Conservation (phyloP, 2,113 vertebrate genomes). For the Chinchilla lanigera region DNA sequence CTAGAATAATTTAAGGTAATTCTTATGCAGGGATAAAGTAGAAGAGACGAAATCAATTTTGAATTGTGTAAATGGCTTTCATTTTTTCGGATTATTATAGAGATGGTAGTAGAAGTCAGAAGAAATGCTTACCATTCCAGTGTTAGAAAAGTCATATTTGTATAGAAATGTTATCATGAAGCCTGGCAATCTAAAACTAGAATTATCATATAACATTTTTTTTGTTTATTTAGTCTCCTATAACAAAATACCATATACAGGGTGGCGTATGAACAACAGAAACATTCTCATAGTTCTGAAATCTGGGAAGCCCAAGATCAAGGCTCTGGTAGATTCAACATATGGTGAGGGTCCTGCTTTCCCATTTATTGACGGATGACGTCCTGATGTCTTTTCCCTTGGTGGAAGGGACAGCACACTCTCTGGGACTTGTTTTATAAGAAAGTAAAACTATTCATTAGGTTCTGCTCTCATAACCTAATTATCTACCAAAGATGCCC, state of each 20-base stretch:
- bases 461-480: not conserved
- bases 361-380: not conserved
- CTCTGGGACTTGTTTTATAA: not conserved
- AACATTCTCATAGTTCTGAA: not conserved
- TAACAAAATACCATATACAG: not conserved
- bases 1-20: constrained; percentile 27
- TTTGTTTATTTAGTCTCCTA: not conserved
- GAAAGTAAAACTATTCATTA: not conserved
- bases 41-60: not conserved
- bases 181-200: not conserved
- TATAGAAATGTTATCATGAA: not conserved
- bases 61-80: not conserved
- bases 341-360: not conserved
- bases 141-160: not conserved
- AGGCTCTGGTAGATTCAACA: not conserved
- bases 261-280: not conserved
- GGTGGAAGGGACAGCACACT: not conserved
- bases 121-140: not conserved
- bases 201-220: too few relatives aligned
- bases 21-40: not conserved
- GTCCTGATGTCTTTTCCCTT: not conserved
- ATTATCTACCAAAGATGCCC: not conserved
- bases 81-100: not conserved
- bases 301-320: not conserved
- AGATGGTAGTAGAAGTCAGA: not conserved